Conservation (phyloP, 1,140 invertebrate species). For the Stenopsyche tienmushanensis region DNA sequence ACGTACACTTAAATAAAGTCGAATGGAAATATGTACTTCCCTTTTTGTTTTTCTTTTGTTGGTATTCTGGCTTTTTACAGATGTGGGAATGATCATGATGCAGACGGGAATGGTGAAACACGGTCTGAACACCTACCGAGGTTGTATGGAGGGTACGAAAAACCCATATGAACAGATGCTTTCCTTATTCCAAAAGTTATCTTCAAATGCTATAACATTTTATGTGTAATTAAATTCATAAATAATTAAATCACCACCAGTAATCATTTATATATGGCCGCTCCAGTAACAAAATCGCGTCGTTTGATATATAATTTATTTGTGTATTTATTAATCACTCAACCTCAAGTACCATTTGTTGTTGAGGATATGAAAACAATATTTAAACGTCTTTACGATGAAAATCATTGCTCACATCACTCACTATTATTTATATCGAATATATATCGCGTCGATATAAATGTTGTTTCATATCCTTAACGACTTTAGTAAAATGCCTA, state of each 20-base stretch:
- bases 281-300: slow-evolving; percentile 15
- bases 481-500: slow-evolving; percentile 5
- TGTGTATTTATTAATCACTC: neutral
- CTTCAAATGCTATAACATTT: slow-evolving; percentile 30
- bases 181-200: slow-evolving; percentile 29
- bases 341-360: neutral
- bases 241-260: slow-evolving; percentile 28
- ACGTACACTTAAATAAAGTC: slow-evolving; percentile 35
- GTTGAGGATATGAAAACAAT: neutral
- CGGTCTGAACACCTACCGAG: slow-evolving; percentile 75
- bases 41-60: slow-evolving; percentile 55
- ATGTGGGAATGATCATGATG: slow-evolving; percentile 94
- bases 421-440: neutral
- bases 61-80: slow-evolving; percentile 74
- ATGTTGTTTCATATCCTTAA: slow-evolving; percentile 15
- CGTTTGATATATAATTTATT: slow-evolving; percentile 10
- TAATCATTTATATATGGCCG: slow-evolving; percentile 18
- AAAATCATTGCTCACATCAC: neutral
- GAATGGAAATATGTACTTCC: slow-evolving; percentile 34
- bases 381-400: neutral
- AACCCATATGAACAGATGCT: slow-evolving; percentile 38
- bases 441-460: neutral
- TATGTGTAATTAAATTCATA: slow-evolving; percentile 35
- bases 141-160: slow-evolving; percentile 75
- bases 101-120: slow-evolving; percentile 90